Percentiles rank a stretch among this genome's conserved stretches.
These are phyloP conservation scores for Invenusta paracnida DNA, from an alignment of 2,888 invertebrate species.

Conservation along the genomic window DNA sequence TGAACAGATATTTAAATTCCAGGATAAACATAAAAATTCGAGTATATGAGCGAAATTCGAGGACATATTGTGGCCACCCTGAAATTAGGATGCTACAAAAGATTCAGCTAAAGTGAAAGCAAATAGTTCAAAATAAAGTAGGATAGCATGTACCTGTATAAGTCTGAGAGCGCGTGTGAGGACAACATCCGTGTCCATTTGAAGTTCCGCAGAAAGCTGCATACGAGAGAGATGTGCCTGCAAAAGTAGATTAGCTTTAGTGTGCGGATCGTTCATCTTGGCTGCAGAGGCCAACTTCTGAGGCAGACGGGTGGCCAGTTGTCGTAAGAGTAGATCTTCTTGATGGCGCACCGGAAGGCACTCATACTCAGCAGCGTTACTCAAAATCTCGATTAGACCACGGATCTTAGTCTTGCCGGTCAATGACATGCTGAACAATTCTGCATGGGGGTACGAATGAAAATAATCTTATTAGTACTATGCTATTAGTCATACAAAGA, in stretches of 20 bases:
- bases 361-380: slow-evolving; percentile 92
- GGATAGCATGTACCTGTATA: slow-evolving; percentile 40
- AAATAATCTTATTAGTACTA: background rate
- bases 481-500: background rate
- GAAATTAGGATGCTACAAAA: too few relatives aligned
- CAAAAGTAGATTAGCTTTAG: slow-evolving; percentile 84
- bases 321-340: slow-evolving; percentile 78
- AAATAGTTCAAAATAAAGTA: too few relatives aligned
- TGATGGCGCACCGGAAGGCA: slow-evolving; percentile 82
- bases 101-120: too few relatives aligned
- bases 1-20: too few relatives aligned
- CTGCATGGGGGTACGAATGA: slow-evolving; percentile 64
- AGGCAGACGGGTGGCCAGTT: slow-evolving; percentile 64
- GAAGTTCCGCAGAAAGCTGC: slow-evolving; percentile 88
- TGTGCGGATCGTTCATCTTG: slow-evolving; percentile 89
- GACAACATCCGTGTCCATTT: slow-evolving; percentile 86
- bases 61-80: too few relatives aligned
- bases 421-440: slow-evolving; percentile 90
- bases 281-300: slow-evolving; percentile 69
- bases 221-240: slow-evolving; percentile 91
- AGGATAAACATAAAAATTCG: too few relatives aligned
- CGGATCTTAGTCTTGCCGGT: slow-evolving; percentile 95
- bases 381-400: slow-evolving; percentile 91
- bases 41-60: too few relatives aligned
- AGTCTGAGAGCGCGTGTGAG: slow-evolving; percentile 65